Base-by-base conservation (phyloP, 1,140 invertebrate species). In the Zaprionus camerounensis region DNA sequence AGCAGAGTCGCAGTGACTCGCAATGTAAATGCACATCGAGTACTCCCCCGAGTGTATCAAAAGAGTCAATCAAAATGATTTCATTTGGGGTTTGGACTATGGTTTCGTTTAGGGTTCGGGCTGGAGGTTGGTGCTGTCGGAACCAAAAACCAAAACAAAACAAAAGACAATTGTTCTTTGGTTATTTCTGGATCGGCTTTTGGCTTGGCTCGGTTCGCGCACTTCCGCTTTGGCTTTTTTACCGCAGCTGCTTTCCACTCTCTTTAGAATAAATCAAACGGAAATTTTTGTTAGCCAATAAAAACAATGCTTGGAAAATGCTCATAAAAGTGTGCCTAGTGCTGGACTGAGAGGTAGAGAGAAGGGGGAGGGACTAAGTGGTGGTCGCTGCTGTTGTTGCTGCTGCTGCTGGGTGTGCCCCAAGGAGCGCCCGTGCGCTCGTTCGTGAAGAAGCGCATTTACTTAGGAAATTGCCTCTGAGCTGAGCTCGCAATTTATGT, bases 261-360 rank as follows among this genome's bases (percentile, higher is more conserved):
- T 61, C 56, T 79, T 90, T 85, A 80, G 85, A 90, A 90, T 72
- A 85, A 91, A 90, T 90, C 86, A 80, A 85, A 82, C 55, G 85
- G 84, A 88, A 88, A 88, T 57, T 77, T 67, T 77, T 67, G 24
- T 49, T 41, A 53, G 57, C 70, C 76, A 75, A 57, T 75, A 62
- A 65, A 64, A 74, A 36, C 78, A 75, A 72, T 82, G 77, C 71
- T 71, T 57, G 67, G 55, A 68, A 66, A 72, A 75, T 66, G 56
- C 55, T 80, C 68, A 82, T 80, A 80, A 78, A 78, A 65, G 55
- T 59, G 73, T 51, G 64, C 70, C 80, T 49, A 70, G 61, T 46
- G 73, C 28, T 36, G n/a, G 81, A 68, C 69, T 24, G 68, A 11
- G 41, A 20, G 15, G 24, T n/a, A 17, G n/a, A 11, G n/a, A n/a